Conservation (phyloP, 2,797 vertebrate species). For the Trachurus trachurus region DNA sequence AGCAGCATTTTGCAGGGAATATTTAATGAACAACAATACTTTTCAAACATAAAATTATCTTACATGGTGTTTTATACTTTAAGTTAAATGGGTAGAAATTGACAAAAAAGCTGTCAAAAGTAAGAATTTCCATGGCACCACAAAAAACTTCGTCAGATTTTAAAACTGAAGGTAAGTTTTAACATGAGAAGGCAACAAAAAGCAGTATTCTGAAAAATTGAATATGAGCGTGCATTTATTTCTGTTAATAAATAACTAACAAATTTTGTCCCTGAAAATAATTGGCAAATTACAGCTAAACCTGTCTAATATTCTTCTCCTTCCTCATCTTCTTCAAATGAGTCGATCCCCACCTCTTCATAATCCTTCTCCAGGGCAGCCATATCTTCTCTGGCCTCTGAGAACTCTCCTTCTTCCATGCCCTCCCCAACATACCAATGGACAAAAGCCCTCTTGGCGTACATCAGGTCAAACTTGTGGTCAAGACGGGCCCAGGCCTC, state of each 20-base stretch:
- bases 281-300: not conserved
- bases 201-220: not conserved
- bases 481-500: slow-evolving; percentile 95
- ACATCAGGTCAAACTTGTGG: slow-evolving; percentile 98
- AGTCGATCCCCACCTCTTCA: slow-evolving; percentile 94
- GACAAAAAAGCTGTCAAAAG: slow-evolving; percentile 18
- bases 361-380: slow-evolving; percentile 97
- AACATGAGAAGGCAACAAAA: not conserved
- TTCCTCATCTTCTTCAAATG: slow-evolving; percentile 84
- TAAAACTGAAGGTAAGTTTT: not conserved
- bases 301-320: slow-evolving; percentile 86
- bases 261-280: slow-evolving; percentile 10
- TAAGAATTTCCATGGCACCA: slow-evolving; percentile 6
- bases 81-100: not conserved
- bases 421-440: slow-evolving; percentile 98
- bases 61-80: slow-evolving; percentile 2
- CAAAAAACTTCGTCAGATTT: not conserved
- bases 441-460: slow-evolving; percentile 96
- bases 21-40: slow-evolving; percentile 54
- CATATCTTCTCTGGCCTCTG: slow-evolving; percentile 95
- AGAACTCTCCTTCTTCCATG: slow-evolving; percentile 97
- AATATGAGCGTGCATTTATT: not conserved
- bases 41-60: slow-evolving; percentile 22
- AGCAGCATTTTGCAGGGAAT: not conserved
- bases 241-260: slow-evolving; percentile 7